Base-by-base conservation (phyloP, 2,888 invertebrate species). In the Stratiomys singularior region DNA sequence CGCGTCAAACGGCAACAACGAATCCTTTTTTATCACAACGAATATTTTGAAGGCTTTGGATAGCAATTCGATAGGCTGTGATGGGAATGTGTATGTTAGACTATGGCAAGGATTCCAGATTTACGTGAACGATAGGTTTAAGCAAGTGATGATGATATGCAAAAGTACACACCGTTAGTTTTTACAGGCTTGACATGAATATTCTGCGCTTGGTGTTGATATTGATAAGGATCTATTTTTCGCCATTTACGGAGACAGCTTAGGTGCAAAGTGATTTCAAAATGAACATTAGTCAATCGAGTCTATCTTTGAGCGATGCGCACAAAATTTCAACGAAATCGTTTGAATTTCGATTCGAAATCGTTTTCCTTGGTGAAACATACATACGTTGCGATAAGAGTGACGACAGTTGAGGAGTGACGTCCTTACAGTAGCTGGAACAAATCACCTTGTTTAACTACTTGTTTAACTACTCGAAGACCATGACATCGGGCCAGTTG, bases 111-210 rank as follows among this genome's bases (percentile, higher is more conserved):
- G 37, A 37, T 37, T 37, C 9, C 37, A 69, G 69, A 69, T 69
- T 47, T 47, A 69, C 46, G 69, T 69, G 47, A 15, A 7, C 47
- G 69, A 69, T 69, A 69, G 46, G 69, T 23, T 30, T 69, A 25
- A 25, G 60, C 13, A 60, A 37, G 3, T 37, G 37, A 37, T 37
- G 37, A 9, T 37, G 37, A 37, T 37, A 37, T 37, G 37, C 37
- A 37, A 37, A 37, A 37, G 37, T 37, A 37, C 37, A 37, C 37
- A 37, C 37, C 28, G 37, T 66, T 66, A 66, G 30, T 66, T 66
- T 44, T 66, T 66, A 37, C 30, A 37, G n/a, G 66, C 30, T 66
- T 66, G 9, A 37, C 66, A 37, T 66, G 66, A 66, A 66, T 37
- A 37, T 37, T 4, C 5, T 9, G 9, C 18, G 37, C 18, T 66